These are phyloP conservation scores for Apteryx mantelli DNA, from an alignment of 2,113 vertebrate species.

Conservation along the genomic window DNA sequence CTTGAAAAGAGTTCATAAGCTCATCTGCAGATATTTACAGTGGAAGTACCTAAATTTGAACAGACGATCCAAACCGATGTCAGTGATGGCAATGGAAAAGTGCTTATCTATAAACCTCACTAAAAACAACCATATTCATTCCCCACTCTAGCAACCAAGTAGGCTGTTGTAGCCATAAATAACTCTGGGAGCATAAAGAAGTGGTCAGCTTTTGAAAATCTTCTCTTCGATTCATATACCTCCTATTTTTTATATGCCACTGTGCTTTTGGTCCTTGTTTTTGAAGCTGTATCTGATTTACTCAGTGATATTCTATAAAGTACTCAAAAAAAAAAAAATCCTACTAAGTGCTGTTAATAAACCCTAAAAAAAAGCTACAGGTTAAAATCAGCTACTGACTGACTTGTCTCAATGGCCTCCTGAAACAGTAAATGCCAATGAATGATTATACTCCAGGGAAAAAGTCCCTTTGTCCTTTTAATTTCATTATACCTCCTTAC, in stretches of 20 bases:
- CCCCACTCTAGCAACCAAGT: background rate
- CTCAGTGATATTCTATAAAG: background rate
- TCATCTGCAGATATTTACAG: background rate
- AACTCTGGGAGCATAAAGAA: background rate
- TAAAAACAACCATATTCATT: background rate
- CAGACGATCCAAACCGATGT: background rate
- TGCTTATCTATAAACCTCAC: background rate
- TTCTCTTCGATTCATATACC: background rate
- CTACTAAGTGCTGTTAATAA: background rate
- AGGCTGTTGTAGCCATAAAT: background rate
- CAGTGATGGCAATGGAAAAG: background rate
- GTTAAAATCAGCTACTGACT: background rate
- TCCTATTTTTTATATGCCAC: background rate
- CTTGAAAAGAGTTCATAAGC: background rate
- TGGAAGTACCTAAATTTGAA: background rate
- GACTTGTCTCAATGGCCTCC: background rate
- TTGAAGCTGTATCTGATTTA: background rate
- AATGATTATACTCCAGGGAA: background rate
- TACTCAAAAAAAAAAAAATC: background rate
- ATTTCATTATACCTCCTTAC: conserved; percentile 4
- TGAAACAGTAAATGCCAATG: background rate
- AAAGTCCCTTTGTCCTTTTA: background rate
- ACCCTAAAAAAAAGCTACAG: background rate
- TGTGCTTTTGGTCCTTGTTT: background rate
- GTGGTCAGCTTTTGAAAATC: background rate